These are phyloP conservation scores for Gymnoscelis rufifasciata DNA, from an alignment of 2,888 invertebrate genomes.

Conservation along the genomic window DNA sequence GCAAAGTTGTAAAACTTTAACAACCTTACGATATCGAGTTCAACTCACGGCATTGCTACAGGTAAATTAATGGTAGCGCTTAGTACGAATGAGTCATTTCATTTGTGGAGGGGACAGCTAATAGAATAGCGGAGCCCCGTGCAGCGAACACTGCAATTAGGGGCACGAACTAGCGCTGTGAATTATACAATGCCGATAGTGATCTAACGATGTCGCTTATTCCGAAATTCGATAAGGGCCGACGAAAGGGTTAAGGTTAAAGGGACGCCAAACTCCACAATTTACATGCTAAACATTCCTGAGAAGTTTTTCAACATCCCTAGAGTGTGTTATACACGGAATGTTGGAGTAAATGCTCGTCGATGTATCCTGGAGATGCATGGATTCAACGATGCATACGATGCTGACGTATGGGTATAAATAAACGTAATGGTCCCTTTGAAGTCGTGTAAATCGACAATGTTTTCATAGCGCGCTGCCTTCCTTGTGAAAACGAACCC, in stretches of 20 bases:
- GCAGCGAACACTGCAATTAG: slow-evolving; percentile 30
- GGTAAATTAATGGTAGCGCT: slow-evolving; percentile 38
- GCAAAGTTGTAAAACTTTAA: slow-evolving; percentile 22
- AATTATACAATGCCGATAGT: slow-evolving; percentile 12
- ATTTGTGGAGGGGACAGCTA: slow-evolving; percentile 36
- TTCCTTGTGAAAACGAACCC: slow-evolving; percentile 13
- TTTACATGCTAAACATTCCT: too few species aligned
- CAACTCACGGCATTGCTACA: slow-evolving; percentile 21
- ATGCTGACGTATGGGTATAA: slow-evolving; percentile 28
- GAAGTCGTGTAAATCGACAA: slow-evolving; percentile 25
- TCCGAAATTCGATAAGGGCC: not conserved
- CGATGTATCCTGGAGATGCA: slow-evolving; percentile 25
- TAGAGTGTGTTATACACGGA: slow-evolving; percentile 16
- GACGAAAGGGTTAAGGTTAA: not conserved
- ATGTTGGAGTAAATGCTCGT: slow-evolving; percentile 14
- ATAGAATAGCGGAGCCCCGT: slow-evolving; percentile 28
- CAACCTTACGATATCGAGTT: slow-evolving; percentile 22
- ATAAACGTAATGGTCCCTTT: slow-evolving; percentile 22
- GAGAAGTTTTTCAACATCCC: slow-evolving; percentile 16
- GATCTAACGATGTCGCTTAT: slow-evolving; percentile 6
- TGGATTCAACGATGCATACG: slow-evolving; percentile 31
- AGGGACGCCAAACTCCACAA: too few species aligned
- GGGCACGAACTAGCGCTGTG: slow-evolving; percentile 24
- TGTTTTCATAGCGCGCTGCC: slow-evolving; percentile 15
- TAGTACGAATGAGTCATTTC: slow-evolving; percentile 40